phyloP scores from a whole-genome alignment of 2,888 invertebrate species.

The Homarus gammarus region DNA sequence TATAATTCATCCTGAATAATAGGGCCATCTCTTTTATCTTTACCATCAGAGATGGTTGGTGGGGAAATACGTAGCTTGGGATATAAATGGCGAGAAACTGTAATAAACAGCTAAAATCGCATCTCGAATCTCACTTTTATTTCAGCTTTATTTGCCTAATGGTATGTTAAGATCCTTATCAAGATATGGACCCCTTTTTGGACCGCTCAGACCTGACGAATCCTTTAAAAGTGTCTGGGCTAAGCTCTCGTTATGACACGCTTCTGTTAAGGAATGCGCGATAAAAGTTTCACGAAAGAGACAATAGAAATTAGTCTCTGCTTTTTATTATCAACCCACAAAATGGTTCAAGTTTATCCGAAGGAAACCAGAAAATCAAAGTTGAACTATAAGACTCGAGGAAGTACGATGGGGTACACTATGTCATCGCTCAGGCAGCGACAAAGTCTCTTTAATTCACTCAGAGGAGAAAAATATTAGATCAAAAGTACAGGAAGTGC shows the following conservation, averaged over 20 bases:
- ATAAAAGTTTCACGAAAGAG: too few relatives aligned
- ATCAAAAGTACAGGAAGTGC: background rate
- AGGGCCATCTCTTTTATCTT: background rate
- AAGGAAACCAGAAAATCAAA: too few relatives aligned
- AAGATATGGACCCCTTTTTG: background rate
- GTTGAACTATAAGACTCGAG: too few relatives aligned
- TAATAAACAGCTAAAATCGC: background rate
- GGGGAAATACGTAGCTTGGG: background rate
- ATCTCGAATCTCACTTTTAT: background rate
- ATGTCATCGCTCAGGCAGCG: too few relatives aligned
- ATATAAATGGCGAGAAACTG: background rate
- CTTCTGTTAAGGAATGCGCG: too few relatives aligned
- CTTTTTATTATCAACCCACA: too few relatives aligned
- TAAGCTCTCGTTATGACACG: too few relatives aligned
- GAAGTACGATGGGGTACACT: too few relatives aligned
- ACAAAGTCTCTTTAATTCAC: background rate
- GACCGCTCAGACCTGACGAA: background rate
- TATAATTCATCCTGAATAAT: background rate
- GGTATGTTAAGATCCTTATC: background rate
- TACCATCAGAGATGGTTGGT: background rate
- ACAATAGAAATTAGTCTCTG: too few relatives aligned
- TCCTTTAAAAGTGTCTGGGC: too few relatives aligned
- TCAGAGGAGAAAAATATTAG: background rate
- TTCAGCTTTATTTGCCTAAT: background rate
- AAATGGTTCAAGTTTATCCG: too few relatives aligned